These are phyloP conservation scores for Rhingia rostrata DNA, from an alignment of 2,888 invertebrate genomes.

Conservation along the genomic window DNA sequence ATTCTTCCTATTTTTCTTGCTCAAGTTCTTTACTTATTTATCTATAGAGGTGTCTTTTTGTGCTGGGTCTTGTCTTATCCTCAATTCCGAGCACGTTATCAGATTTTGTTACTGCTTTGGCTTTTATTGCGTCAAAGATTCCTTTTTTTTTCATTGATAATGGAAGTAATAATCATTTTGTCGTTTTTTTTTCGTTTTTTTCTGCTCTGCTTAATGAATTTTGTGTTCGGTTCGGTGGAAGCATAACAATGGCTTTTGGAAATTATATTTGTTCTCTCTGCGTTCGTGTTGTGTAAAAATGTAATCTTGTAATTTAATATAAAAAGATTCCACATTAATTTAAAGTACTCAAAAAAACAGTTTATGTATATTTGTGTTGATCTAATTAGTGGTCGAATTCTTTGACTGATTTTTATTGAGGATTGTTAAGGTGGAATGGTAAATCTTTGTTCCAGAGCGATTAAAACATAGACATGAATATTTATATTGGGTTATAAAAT, in stretches of 20 bases:
- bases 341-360: constrained; percentile 16
- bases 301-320: constrained; percentile 35
- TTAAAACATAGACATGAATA: too few relatives aligned
- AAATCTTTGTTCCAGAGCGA: too few relatives aligned
- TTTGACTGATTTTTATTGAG: constrained; percentile 14
- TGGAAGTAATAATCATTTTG: constrained; percentile 54
- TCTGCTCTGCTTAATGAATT: constrained; percentile 36
- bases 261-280: constrained; percentile 7
- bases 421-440: background rate
- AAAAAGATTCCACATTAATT: constrained; percentile 23
- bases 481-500: too few relatives aligned
- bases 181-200: constrained; percentile 20
- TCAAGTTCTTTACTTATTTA: constrained; percentile 36
- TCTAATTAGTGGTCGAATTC: constrained; percentile 26
- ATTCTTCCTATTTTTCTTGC: background rate
- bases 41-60: constrained; percentile 14
- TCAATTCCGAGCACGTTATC: constrained; percentile 57
- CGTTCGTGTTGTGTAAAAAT: background rate
- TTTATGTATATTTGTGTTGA: constrained; percentile 43
- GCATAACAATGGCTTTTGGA: constrained; percentile 15
- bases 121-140: constrained; percentile 55
- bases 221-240: constrained; percentile 24
- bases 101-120: constrained; percentile 56
- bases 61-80: constrained; percentile 38
- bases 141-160: constrained; percentile 55